Percentiles rank a stretch among this genome's conserved stretches.
Evolutionary conservation across 2,113 vertebrate species (phyloP).

Genomic region (Otolemur garnettii): DNA sequence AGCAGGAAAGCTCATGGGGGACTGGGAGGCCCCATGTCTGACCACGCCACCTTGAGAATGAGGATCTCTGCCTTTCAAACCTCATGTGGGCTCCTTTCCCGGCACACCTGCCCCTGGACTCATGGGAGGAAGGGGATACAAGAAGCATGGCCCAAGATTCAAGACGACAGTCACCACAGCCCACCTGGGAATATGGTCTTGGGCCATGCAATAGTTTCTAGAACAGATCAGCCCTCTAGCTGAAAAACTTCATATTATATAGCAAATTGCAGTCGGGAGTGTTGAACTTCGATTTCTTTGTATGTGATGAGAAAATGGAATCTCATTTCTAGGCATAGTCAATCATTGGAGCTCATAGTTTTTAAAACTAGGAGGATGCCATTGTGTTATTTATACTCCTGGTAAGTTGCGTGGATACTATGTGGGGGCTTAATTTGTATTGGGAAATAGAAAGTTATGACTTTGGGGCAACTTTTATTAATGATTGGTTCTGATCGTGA

Average conservation of each 20-base stretch:
- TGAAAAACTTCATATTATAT: neutral
- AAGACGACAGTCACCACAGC: neutral
- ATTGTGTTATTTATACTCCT: neutral
- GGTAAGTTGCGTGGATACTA: neutral
- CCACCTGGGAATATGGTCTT: neutral
- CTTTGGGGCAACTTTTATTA: neutral
- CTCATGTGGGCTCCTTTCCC: neutral
- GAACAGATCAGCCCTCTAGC: neutral
- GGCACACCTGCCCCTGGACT: neutral
- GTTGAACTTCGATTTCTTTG: neutral
- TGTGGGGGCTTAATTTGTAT: neutral
- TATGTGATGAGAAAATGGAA: neutral
- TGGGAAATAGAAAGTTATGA: neutral
- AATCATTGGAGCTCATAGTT: neutral
- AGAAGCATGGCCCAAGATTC: neutral
- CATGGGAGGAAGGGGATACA: neutral
- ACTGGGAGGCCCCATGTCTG: accelerated
- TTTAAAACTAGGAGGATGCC: neutral
- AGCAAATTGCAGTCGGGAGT: neutral
- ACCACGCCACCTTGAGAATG: neutral
- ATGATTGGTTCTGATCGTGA: neutral
- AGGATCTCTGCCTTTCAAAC: neutral
- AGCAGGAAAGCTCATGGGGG: neutral
- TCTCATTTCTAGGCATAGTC: neutral
- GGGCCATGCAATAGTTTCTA: neutral